These are phyloP conservation scores for Hyperoplus immaculatus DNA, from an alignment of 2,797 vertebrate species.

Conservation along the genomic window DNA sequence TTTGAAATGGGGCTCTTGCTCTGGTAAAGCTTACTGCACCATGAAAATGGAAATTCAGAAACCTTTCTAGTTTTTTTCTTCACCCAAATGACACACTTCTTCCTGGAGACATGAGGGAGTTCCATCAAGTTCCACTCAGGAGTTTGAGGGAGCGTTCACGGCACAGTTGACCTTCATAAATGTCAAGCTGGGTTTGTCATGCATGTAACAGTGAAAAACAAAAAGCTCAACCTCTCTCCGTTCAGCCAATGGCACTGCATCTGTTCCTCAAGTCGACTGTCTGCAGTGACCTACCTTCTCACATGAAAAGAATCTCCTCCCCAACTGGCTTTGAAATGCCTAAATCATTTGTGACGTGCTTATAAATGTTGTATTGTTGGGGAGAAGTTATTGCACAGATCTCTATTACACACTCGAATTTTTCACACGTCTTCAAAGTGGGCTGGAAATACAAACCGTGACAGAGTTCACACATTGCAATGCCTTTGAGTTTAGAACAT, in stretches of 20 bases:
- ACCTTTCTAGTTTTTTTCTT: neutral
- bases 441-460: conserved; percentile 37
- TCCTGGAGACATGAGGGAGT: conserved; percentile 13
- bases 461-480: conserved; percentile 6
- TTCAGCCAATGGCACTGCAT: neutral
- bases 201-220: conserved; percentile 11
- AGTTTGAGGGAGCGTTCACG: conserved; percentile 31
- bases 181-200: conserved; percentile 45
- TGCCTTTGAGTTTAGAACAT: conserved; percentile 39
- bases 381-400: neutral
- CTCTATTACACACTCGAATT: neutral
- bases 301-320: neutral
- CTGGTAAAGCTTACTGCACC: neutral
- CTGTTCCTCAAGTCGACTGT: neutral
- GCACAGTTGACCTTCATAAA: conserved; percentile 45
- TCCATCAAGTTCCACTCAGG: conserved; percentile 35
- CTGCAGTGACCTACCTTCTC: conserved; percentile 27
- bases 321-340: neutral
- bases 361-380: conserved; percentile 33
- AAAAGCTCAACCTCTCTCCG: neutral
- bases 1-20: conserved; percentile 17
- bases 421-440: conserved; percentile 44
- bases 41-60: conserved; percentile 17
- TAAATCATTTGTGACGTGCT: conserved; percentile 27
- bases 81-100: conserved; percentile 27